Conservation (phyloP, 2,113 vertebrate species). For the Pelvicachromis taeniatus region DNA sequence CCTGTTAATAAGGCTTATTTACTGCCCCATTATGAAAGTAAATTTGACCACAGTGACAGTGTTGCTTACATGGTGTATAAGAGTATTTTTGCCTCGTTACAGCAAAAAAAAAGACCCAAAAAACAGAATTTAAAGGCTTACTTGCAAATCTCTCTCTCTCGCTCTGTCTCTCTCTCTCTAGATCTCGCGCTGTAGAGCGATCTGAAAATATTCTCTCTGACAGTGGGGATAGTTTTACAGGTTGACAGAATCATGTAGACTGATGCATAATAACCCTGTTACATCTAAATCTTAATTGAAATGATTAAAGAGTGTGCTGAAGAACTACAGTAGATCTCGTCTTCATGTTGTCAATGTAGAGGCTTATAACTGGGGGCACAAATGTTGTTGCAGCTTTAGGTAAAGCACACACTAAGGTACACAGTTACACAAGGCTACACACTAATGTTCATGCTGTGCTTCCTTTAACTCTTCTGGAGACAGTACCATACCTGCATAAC, state of each 20-base stretch:
- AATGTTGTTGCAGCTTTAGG: background rate
- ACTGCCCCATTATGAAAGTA: background rate
- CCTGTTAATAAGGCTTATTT: background rate
- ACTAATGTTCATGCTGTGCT: background rate
- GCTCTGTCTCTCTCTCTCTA: too few relatives aligned
- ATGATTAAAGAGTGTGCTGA: background rate
- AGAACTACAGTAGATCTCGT: background rate
- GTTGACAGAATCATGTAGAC: background rate
- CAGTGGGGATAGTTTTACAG: background rate
- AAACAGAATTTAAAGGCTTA: background rate
- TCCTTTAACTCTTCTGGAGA: background rate
- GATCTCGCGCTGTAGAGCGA: too few relatives aligned
- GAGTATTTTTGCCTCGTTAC: background rate
- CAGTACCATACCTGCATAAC: background rate
- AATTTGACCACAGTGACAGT: background rate
- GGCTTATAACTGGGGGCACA: background rate
- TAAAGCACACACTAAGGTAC: background rate
- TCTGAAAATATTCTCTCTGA: background rate
- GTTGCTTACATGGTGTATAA: background rate
- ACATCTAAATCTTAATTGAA: background rate
- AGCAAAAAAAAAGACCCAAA: accelerated
- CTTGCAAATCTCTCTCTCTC: background rate
- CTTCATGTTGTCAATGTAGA: background rate
- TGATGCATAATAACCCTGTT: background rate
- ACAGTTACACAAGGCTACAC: background rate